phyloP scores from a whole-genome alignment of 2,113 vertebrate species.

The Nothobranchius kuhntae region DNA sequence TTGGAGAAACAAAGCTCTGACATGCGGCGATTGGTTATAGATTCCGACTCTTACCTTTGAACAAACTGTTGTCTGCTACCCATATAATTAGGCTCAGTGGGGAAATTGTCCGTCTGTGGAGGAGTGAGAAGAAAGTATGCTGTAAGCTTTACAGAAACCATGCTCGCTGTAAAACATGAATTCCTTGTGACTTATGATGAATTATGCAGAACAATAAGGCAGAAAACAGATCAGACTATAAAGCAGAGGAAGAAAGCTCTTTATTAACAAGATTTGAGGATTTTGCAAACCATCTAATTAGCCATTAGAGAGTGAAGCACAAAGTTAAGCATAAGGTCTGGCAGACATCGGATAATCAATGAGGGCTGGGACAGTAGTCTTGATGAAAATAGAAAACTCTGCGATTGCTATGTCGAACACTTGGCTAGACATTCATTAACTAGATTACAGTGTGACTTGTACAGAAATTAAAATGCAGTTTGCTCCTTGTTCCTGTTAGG shows the following conservation, averaged over 20 bases:
- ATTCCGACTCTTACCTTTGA: slow-evolving; percentile 95
- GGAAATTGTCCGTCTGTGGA: slow-evolving; percentile 99
- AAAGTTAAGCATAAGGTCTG: slow-evolving; percentile 45
- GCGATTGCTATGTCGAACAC: background rate
- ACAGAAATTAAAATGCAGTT: slow-evolving; percentile 29
- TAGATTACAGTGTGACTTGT: slow-evolving; percentile 10
- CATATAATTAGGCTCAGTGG: slow-evolving; percentile 99
- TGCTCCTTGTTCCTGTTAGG: slow-evolving; percentile 12
- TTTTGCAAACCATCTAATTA: slow-evolving; percentile 90
- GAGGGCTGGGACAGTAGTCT: slow-evolving; percentile 28
- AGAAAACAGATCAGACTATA: slow-evolving; percentile 30
- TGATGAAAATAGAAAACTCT: slow-evolving; percentile 36
- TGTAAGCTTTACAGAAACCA: slow-evolving; percentile 84
- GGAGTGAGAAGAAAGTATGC: slow-evolving; percentile 82
- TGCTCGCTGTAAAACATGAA: slow-evolving; percentile 89
- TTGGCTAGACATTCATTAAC: slow-evolving; percentile 15
- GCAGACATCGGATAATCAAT: slow-evolving; percentile 36
- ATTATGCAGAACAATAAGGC: slow-evolving; percentile 81
- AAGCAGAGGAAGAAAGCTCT: slow-evolving; percentile 3
- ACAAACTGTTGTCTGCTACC: slow-evolving; percentile 99
- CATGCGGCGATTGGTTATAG: slow-evolving; percentile 35
- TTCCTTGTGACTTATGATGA: slow-evolving; percentile 90
- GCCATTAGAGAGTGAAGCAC: slow-evolving; percentile 72
- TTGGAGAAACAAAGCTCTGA: slow-evolving; percentile 35
- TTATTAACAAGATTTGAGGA: slow-evolving; percentile 77